Evolutionary conservation across 2,113 vertebrate species (phyloP).

Genomic region (Anolis carolinensis): DNA sequence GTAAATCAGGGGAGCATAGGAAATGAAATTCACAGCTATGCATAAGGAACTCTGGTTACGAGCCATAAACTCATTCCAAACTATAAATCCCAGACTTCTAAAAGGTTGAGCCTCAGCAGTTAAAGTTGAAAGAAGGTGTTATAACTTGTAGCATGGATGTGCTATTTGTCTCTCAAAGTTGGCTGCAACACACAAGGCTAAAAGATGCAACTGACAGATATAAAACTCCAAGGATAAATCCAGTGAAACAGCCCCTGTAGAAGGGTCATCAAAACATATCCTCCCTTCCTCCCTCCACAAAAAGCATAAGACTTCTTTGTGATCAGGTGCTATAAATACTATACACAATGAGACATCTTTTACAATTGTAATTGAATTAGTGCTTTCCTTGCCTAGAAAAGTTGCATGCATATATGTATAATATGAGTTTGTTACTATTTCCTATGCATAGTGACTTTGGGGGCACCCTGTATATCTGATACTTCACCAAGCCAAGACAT

Average conservation of each 20-base stretch:
- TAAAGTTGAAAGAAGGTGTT: too few relatives aligned
- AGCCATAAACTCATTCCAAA: too few relatives aligned
- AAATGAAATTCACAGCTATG: too few relatives aligned
- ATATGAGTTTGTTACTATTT: too few relatives aligned
- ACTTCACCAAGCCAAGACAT: neutral
- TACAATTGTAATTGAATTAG: neutral
- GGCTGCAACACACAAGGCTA: neutral
- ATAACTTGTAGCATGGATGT: too few relatives aligned
- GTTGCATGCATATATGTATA: too few relatives aligned
- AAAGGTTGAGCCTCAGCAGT: too few relatives aligned
- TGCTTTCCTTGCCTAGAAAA: neutral
- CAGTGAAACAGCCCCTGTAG: neutral
- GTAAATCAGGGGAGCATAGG: too few relatives aligned
- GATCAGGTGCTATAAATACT: neutral
- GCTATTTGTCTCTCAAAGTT: neutral
- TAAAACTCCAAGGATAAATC: neutral
- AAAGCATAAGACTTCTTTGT: neutral
- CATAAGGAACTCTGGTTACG: too few relatives aligned
- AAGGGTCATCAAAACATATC: neutral
- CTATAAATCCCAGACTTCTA: too few relatives aligned
- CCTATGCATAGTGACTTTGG: too few relatives aligned
- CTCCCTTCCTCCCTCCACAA: neutral
- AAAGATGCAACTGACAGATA: neutral
- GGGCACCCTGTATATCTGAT: too few relatives aligned
- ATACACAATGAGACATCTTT: neutral